Percentiles rank a stretch among this genome's conserved stretches.
phyloP scores from a whole-genome alignment of 2,113 vertebrate species.

The Erythrocercus mccallii region DNA sequence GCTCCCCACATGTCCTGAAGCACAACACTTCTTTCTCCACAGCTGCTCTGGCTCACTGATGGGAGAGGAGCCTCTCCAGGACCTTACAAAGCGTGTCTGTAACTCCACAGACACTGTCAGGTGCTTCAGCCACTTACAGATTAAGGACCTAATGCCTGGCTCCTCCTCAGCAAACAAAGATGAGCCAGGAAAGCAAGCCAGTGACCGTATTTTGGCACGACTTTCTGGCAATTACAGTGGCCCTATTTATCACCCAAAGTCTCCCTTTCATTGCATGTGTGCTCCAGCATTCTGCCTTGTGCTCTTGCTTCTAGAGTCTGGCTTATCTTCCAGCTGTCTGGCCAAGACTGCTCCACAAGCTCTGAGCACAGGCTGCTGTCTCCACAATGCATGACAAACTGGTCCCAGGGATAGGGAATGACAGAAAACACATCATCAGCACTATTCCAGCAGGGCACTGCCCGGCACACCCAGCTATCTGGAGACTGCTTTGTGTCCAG shows the following conservation, averaged over 20 bases:
- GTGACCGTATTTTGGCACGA: neutral
- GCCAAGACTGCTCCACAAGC: neutral
- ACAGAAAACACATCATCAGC: neutral
- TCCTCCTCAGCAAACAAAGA: neutral
- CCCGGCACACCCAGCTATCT: neutral
- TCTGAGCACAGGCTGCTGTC: neutral
- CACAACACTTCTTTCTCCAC: neutral
- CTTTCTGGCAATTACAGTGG: neutral
- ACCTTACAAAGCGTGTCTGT: neutral
- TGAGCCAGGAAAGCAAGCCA: constrained; percentile 15
- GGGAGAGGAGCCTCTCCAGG: neutral
- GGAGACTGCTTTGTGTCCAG: neutral
- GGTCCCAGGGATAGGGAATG: neutral
- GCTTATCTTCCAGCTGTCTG: constrained; percentile 33
- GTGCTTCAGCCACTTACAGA: neutral
- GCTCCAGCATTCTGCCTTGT: neutral
- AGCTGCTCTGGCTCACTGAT: neutral
- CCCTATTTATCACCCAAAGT: neutral
- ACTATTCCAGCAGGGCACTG: neutral
- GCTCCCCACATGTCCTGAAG: neutral
- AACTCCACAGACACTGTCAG: neutral
- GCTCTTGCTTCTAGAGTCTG: neutral
- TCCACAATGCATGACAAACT: neutral
- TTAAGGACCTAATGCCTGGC: neutral
- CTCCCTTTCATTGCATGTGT: neutral